Base-by-base conservation (phyloP, 1,140 invertebrate species). In the Physella acuta region DNA sequence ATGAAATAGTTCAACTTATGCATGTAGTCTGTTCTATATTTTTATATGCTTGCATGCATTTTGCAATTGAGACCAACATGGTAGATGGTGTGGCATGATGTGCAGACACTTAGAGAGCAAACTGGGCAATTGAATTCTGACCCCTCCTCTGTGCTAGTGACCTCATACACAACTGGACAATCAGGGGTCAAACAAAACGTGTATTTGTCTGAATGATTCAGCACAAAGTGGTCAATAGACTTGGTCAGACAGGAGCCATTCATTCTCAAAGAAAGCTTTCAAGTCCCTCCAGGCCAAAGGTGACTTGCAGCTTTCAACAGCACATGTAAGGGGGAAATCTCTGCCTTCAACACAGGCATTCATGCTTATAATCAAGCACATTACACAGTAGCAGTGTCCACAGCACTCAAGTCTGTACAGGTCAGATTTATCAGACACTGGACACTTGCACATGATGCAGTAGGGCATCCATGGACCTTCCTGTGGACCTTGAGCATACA, bases 381-480 rank as follows among this genome's bases (percentile, higher is more conserved):
- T 74, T 11, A 63, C 53, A 56, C 81, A 83, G 44, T 81, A 83
- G 8, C 77, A 37, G 71, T 83, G 81, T 1, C 80, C 81, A 73
- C 81, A 83, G 1, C 49, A 56, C 61, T 82, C 77, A 31, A 82
- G 70, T 20, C 78, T 72, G 44, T 75, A 78, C 33, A 81, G 55
- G 3, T 78, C 75, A 14, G 55, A 53, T 11, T 36, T 65, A 30
- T 68, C 62, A 2, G 77, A 76, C 0, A 82, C 64, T 24, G 77
- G 72, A 58, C 68, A 76, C 33, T 78, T 66, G 68, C 81, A 83
- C n/a, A 78, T 71, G n/a, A 72, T 72, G 68, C 81, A 83, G 14
- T 80, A 76, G 16, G 77, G 75, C 26, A 67, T 36, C 8, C 56
- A 62, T 14, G 37, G 58, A 5, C 67, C 44, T 28, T n/a, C n/a